Evolutionary conservation across 2,113 vertebrate species (phyloP), one percentile per base, ranked within the genome.

Genomic region (Ptychochromis oligacanthus): DNA sequence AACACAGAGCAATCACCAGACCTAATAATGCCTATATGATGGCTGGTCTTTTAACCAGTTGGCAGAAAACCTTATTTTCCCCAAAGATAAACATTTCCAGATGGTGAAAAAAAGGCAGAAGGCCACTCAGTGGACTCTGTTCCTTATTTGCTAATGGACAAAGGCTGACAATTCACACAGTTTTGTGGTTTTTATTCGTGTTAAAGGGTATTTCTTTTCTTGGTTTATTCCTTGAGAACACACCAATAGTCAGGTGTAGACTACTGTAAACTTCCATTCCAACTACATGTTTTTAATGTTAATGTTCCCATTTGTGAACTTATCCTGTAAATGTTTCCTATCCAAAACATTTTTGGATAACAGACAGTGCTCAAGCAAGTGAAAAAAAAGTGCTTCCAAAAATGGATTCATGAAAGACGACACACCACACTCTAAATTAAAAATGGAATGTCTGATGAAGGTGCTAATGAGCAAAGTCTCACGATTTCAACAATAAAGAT

Each of bases 381-480:
- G 70, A 18, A 78, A 28, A 77, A 84, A 76, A 58, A 43, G 24
- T 4, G 40, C 55, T 84, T 87, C 75, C 28, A 80, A 80, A 85
- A 90, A 75, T 59, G 61, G 65, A 38, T 26, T 77, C 18, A 26
- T 6, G 15, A 43, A 62, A 26, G 80, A 85, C 64, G 86, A 87
- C 10, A 54, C 54, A 20, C 52, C 4, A 2, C 14, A n/a, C 40
- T 38, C 65, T 61, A 40, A 62, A 89, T 81, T 79, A 82, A 55
- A 75, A 58, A 81, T 75, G 28, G 54, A 84, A 60, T 54, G 26
- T 79, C 61, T 87, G 46, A 87, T 67, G 72, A 82, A 80, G 72
- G 57, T 31, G 31, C 10, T 89, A 87, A 88, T 77, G 85, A 89
- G 70, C 43, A 54, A 84, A 80, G 65, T 67, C 70, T 88, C 58